phyloP scores from a whole-genome alignment of 2,797 vertebrate genomes.

The Siniperca obscura region DNA sequence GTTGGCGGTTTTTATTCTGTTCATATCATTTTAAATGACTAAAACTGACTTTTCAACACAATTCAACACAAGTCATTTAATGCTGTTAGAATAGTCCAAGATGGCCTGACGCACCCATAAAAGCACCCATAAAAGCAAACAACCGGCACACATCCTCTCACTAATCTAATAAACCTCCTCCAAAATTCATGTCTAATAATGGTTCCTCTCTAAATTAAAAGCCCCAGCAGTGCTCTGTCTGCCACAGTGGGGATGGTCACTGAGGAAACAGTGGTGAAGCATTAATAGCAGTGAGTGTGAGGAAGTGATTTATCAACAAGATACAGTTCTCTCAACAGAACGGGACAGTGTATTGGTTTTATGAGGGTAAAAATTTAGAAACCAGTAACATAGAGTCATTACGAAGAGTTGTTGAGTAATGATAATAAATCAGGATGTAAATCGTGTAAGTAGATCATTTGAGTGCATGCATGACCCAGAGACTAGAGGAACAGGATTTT shows the following conservation, averaged over 20 bases:
- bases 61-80: no score
- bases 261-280: slow-evolving; percentile 4
- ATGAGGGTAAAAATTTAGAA: background rate
- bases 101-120: slow-evolving; percentile 10
- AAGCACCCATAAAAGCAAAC: slow-evolving; percentile 17
- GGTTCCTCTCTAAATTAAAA: slow-evolving; percentile 24
- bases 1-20: background rate
- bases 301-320: slow-evolving; percentile 21
- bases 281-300: background rate
- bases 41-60: background rate
- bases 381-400: background rate
- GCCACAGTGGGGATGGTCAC: background rate
- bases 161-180: slow-evolving; percentile 50
- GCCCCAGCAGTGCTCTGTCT: slow-evolving; percentile 4
- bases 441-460: background rate
- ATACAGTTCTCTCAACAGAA: background rate
- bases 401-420: background rate
- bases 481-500: background rate
- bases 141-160: slow-evolving; percentile 29
- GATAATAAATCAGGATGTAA: background rate
- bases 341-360: background rate
- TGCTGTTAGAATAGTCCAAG: no score
- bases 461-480: background rate
- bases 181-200: slow-evolving; percentile 59
- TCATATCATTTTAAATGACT: background rate